phyloP scores from a whole-genome alignment of 2,113 vertebrate genomes.

The Phodopus roborovskii region DNA sequence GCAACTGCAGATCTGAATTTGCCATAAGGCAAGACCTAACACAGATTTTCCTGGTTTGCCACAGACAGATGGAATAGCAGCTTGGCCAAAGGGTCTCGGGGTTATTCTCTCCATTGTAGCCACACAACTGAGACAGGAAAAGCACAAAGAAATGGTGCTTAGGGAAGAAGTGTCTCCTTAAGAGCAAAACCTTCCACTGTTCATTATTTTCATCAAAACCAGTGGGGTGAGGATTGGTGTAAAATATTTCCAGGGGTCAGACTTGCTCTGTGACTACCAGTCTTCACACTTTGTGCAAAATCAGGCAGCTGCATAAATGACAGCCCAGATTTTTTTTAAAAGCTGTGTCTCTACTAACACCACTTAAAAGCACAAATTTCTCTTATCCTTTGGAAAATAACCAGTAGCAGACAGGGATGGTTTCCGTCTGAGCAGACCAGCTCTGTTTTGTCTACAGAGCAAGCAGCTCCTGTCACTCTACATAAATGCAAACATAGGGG shows the following conservation, averaged over 20 bases:
- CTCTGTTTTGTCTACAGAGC: neutral
- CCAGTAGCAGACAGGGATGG: neutral
- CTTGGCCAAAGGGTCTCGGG: constrained; percentile 84
- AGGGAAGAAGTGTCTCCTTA: constrained; percentile 79
- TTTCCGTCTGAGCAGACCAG: neutral
- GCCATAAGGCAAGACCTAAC: constrained; percentile 90
- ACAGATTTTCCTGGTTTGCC: constrained; percentile 86
- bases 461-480: neutral
- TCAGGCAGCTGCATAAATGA: neutral
- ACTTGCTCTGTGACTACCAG: neutral
- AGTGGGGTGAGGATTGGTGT: neutral
- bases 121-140: constrained; percentile 80
- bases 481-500: neutral
- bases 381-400: neutral
- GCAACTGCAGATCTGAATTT: constrained; percentile 88
- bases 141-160: constrained; percentile 81
- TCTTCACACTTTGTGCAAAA: neutral
- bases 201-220: constrained; percentile 76
- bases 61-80: constrained; percentile 89
- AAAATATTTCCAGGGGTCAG: constrained; percentile 47
- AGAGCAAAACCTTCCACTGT: constrained; percentile 71
- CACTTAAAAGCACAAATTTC: neutral
- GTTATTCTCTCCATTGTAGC: constrained; percentile 82
- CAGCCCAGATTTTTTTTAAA: neutral
- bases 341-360: neutral